Evolutionary conservation across 2,113 vertebrate genomes (phyloP).

Genomic region (Tupaia chinensis): DNA sequence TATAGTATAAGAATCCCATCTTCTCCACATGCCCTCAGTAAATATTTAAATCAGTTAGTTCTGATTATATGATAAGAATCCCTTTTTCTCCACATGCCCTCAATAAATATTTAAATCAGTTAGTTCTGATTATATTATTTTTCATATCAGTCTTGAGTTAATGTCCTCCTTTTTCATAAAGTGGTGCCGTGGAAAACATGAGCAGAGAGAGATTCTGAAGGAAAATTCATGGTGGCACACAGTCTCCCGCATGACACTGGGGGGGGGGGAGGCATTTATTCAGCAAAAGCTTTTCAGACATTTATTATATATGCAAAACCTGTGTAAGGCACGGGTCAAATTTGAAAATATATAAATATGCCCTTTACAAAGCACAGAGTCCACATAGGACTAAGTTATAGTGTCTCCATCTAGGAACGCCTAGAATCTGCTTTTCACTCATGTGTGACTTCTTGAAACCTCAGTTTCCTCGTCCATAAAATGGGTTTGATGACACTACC

Average conservation of each 20-base stretch:
- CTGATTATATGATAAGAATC: too few species aligned
- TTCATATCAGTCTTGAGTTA: slow-evolving; percentile 51
- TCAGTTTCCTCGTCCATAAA: not conserved
- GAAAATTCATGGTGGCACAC: not conserved
- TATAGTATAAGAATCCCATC: slow-evolving; percentile 28
- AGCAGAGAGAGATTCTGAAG: not conserved
- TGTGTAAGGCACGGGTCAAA: not conserved
- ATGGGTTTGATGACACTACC: not conserved
- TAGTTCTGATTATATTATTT: slow-evolving; percentile 64
- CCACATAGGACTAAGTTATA: not conserved
- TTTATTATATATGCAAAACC: not conserved
- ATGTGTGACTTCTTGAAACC: not conserved
- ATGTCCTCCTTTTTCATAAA: slow-evolving; percentile 45
- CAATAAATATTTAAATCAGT: slow-evolving; percentile 62
- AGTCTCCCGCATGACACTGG: not conserved
- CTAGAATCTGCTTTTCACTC: not conserved
- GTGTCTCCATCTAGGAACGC: not conserved
- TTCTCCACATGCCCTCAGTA: slow-evolving; percentile 38
- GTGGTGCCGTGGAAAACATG: not conserved
- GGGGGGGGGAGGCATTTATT: not conserved
- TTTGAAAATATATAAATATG: slow-evolving; percentile 13
- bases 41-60: slow-evolving; percentile 69
- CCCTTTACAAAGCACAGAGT: not conserved
- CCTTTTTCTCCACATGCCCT: slow-evolving; percentile 33
- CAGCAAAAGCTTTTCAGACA: not conserved